These are phyloP conservation scores for Acrocyrtus sp. DNA, from an alignment of 2,888 invertebrate species.

Conservation along the genomic window DNA sequence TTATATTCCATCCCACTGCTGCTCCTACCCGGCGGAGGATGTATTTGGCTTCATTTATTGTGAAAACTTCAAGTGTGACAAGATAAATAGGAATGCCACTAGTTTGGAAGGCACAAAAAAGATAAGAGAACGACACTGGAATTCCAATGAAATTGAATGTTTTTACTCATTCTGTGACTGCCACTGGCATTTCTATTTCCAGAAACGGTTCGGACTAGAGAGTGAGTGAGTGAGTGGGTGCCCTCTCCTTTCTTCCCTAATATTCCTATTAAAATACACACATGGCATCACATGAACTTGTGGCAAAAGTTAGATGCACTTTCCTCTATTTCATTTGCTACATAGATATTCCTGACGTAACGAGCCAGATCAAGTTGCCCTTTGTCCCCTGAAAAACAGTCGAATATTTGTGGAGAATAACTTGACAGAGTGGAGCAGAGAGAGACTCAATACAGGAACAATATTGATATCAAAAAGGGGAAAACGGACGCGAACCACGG, in stretches of 20 bases:
- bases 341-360: background rate
- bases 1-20: no score
- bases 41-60: conserved; percentile 27
- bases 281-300: background rate
- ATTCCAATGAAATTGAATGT: conserved; percentile 51
- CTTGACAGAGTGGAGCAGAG: conserved; percentile 28
- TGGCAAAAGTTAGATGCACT: background rate
- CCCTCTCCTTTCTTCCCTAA: no score
- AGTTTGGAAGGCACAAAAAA: conserved; percentile 27
- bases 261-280: background rate
- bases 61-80: conserved; percentile 50
- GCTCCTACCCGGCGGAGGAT: no score
- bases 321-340: background rate
- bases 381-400: conserved; percentile 16
- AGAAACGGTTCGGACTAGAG: conserved; percentile 15
- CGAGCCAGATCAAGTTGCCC: conserved; percentile 7
- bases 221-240: no score
- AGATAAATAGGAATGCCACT: conserved; percentile 50
- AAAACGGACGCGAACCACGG: background rate
- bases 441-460: no score
- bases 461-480: conserved; percentile 26
- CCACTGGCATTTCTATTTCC: conserved; percentile 37
- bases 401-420: conserved; percentile 28
- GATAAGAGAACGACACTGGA: conserved; percentile 42
- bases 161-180: conserved; percentile 38